Conservation (phyloP, 2,113 vertebrate species). For the Amazona guildingii region DNA sequence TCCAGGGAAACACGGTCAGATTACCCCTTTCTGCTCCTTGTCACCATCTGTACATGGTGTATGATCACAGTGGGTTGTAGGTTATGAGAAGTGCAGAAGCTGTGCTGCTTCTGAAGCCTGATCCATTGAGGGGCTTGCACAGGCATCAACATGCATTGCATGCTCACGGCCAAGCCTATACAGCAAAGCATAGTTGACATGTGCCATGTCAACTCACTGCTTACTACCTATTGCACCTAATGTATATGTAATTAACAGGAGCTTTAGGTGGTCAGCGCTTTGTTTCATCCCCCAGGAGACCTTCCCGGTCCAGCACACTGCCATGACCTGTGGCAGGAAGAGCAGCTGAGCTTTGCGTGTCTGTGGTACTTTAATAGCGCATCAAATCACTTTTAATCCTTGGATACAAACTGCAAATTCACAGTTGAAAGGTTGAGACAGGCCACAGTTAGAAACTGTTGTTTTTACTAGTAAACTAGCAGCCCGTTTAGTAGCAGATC, state of each 20-base stretch:
- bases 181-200: neutral
- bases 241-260: neutral
- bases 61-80: fast-evolving
- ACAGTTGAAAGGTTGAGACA: neutral
- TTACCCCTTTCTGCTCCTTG: neutral
- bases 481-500: slow-evolving; percentile 9
- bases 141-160: fast-evolving
- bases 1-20: neutral
- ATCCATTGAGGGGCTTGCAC: fast-evolving
- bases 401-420: neutral
- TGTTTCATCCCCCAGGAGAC: neutral
- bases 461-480: neutral
- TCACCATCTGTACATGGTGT: neutral
- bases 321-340: neutral
- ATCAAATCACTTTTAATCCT: neutral
- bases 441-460: neutral
- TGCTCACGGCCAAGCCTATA: neutral
- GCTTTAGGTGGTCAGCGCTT: neutral
- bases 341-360: fast-evolving
- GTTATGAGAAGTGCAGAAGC: neutral
- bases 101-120: neutral
- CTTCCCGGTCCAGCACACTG: neutral
- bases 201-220: neutral
- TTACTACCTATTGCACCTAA: neutral
- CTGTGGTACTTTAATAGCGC: neutral